Base-by-base conservation (phyloP, 2,113 vertebrate genomes). In the Vireo altiloquus region DNA sequence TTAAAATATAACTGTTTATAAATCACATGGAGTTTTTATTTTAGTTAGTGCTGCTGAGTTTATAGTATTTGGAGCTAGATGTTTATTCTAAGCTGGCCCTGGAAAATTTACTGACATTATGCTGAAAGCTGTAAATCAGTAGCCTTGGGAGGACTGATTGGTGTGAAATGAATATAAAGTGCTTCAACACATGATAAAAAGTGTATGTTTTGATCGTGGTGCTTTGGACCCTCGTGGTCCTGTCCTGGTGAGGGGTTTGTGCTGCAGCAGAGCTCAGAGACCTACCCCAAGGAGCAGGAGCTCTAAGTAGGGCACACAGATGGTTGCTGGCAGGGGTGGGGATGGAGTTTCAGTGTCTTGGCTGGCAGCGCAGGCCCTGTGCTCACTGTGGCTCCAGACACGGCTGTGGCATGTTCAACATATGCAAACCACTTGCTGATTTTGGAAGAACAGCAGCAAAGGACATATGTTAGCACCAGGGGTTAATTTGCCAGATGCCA, bases 401-500 rank as follows among this genome's bases (percentile, higher is more conserved):
- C 14, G 37, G 63, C 71, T 84, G 18, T 37, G 82, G 78, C 66
- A 40, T 13, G 87, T 72, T 66, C 84, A 92, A 92, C 93, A 86
- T 59, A 74, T 95, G 94, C 85, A 80, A 90, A 82, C 71, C 84
- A 47, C 89, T 70, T 40, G 88, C 89, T 95, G 87, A 25, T 61
- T 63, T 80, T 86, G 93, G 75, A 85, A 63, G 81, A 82, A 39
- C 79, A 93, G 79, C 75, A 90, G 71, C 75, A 86, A 23, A 31
- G 86, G 82, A 54, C 94, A 93, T 93, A 81, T 92, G 96, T 63
- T 88, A 90, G 82, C 94, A 83, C 71, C 31, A 82, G 84, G 84
- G 82, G 87, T 94, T 88, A 65, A 90, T 81, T 47, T 94, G 60
- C 64, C 90, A 82, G 71, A 49, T 85, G 70, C 70, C 84, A 66